phyloP scores from a whole-genome alignment of 1,140 invertebrate genomes.

The Leptopilina boulardi region DNA sequence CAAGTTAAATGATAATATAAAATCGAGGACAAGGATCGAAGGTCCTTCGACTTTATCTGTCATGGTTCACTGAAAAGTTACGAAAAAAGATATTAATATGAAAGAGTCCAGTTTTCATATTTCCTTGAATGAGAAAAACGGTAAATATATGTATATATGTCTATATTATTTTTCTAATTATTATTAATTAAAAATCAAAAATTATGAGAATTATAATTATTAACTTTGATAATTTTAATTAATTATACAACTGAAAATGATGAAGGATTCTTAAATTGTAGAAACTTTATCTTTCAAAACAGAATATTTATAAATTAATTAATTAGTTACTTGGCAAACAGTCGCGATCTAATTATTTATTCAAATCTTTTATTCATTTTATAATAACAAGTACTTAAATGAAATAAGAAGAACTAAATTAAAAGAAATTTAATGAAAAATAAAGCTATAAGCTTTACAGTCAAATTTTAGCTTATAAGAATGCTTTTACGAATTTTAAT shows the following conservation, averaged over 20 bases:
- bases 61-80: constrained; percentile 13
- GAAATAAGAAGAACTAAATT: not conserved
- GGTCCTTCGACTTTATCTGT: constrained; percentile 19
- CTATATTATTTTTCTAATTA: not conserved
- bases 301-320: constrained; percentile 1
- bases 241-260: not conserved
- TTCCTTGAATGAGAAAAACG: constrained; percentile 6
- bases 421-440: not conserved
- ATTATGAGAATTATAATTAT: not conserved
- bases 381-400: not conserved
- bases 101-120: not conserved
- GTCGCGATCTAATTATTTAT: not conserved
- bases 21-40: constrained; percentile 9
- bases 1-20: not conserved
- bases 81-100: not conserved
- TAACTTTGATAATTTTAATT: not conserved
- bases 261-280: not conserved
- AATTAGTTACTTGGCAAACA: not conserved
- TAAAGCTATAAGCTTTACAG: not conserved
- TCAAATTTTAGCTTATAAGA: too few relatives aligned
- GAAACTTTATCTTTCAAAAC: not conserved
- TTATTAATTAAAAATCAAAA: not conserved
- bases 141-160: not conserved
- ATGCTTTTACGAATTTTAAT: too few relatives aligned
- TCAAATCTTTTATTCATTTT: constrained; percentile 13